Percentiles rank a stretch among this genome's conserved stretches.
Conservation (phyloP, 1,140 invertebrate genomes). For the Forficula auricularia region DNA sequence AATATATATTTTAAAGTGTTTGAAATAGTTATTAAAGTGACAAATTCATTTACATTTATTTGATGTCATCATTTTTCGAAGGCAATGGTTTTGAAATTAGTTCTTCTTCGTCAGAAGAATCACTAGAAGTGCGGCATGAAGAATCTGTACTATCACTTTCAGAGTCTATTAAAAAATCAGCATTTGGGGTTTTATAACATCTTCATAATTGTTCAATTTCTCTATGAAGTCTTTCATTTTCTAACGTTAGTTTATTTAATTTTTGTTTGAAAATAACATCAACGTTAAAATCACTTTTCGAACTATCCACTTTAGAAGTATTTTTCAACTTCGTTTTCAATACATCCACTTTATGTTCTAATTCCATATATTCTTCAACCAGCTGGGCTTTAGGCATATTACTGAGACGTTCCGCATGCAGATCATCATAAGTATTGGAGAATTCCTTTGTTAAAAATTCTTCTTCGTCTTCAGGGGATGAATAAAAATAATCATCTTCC, state of each 20-base stretch:
- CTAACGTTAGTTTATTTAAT: constrained; percentile 32
- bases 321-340: constrained; percentile 39
- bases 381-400: constrained; percentile 67
- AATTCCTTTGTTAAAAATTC: constrained; percentile 84
- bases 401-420: constrained; percentile 66
- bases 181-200: constrained; percentile 16
- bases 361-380: constrained; percentile 65
- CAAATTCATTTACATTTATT: no score
- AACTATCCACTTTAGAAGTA: constrained; percentile 16
- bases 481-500: constrained; percentile 64
- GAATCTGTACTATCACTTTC: constrained; percentile 30
- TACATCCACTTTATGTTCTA: constrained; percentile 64
- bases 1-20: no score
- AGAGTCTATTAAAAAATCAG: constrained; percentile 32
- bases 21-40: no score
- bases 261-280: constrained; percentile 30
- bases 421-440: constrained; percentile 74
- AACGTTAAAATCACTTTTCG: background rate
- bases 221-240: constrained; percentile 32
- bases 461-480: constrained; percentile 73
- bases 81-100: background rate
- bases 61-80: background rate
- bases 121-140: constrained; percentile 15
- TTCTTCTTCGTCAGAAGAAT: constrained; percentile 4
- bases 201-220: constrained; percentile 27